These are phyloP conservation scores for Salvator merianae DNA, from an alignment of 2,113 vertebrate species.

Conservation along the genomic window DNA sequence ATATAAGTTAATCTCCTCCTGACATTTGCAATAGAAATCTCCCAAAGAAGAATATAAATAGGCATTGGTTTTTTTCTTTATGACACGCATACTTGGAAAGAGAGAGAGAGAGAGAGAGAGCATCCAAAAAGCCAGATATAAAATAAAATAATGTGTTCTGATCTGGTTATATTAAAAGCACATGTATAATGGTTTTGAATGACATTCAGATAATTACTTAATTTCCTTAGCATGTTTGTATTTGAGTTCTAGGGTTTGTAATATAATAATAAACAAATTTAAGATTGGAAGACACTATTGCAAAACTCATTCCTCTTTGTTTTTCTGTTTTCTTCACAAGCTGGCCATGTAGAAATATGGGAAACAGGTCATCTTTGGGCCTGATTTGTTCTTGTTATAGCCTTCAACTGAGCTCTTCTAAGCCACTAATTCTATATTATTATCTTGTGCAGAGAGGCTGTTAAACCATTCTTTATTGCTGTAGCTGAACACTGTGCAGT, in stretches of 20 bases:
- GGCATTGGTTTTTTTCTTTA: not conserved
- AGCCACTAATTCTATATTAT: not conserved
- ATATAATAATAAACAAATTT: not conserved
- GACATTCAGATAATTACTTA: not conserved
- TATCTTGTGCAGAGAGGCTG: not conserved
- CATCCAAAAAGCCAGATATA: not conserved
- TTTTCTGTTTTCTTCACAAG: not conserved
- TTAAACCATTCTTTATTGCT: not conserved
- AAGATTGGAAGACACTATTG: constrained; percentile 10
- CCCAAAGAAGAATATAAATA: constrained; percentile 8
- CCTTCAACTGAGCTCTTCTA: not conserved
- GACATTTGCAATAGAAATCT: constrained; percentile 2
- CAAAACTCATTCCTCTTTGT: not conserved
- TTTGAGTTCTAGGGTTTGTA: not conserved
- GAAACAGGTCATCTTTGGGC: not conserved
- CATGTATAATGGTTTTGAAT: not conserved
- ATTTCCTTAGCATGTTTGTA: constrained; percentile 9
- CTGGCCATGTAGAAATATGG: not conserved
- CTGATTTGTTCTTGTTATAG: not conserved
- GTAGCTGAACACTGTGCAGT: not conserved
- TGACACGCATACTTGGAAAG: not conserved
- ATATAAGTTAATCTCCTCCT: constrained; percentile 20
- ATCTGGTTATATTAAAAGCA: not conserved
- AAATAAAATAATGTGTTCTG: constrained; percentile 1
- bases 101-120: not conserved